Percentiles rank a stretch among this genome's conserved stretches.
phyloP scores from a whole-genome alignment of 1,140 invertebrate species.

The Drosophila punjabiensis region DNA sequence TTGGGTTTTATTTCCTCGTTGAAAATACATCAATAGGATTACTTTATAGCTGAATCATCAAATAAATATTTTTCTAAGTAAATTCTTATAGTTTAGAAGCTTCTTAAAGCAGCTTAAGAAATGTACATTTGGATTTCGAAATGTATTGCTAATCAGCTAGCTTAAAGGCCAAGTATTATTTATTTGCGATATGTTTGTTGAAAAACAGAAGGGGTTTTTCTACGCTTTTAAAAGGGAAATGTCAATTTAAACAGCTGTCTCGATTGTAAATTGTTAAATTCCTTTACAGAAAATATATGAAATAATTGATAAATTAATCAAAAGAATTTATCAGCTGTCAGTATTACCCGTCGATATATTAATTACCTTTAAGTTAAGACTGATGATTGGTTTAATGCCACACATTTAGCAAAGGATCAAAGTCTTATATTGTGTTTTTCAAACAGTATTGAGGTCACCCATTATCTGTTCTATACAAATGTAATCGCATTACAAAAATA shows the following conservation, averaged over 20 bases:
- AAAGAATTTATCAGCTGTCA: conserved; percentile 6
- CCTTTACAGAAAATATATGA: background rate
- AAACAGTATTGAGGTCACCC: conserved; percentile 27
- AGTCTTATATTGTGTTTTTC: conserved; percentile 29
- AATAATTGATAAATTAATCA: background rate
- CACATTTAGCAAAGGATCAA: conserved; percentile 4
- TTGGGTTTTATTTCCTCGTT: conserved; percentile 30
- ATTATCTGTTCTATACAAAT: conserved; percentile 11
- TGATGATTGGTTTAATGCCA: background rate
- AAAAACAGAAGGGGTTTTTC: background rate
- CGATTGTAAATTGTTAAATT: background rate
- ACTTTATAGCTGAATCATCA: background rate
- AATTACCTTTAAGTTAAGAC: background rate
- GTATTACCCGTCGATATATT: background rate
- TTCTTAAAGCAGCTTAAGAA: background rate
- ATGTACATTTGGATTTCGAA: background rate
- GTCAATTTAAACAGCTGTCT: conserved; percentile 4
- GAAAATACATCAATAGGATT: conserved; percentile 1
- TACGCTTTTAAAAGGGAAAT: background rate
- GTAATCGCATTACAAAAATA: conserved; percentile 5
- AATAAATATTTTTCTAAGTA: background rate
- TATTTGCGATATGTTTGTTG: background rate
- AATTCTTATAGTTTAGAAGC: background rate
- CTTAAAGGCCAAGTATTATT: background rate
- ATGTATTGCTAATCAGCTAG: background rate